Percentiles rank a stretch among this genome's conserved stretches.
Conservation (phyloP, 2,113 vertebrate genomes). For the Xiphophorus couchianus region DNA sequence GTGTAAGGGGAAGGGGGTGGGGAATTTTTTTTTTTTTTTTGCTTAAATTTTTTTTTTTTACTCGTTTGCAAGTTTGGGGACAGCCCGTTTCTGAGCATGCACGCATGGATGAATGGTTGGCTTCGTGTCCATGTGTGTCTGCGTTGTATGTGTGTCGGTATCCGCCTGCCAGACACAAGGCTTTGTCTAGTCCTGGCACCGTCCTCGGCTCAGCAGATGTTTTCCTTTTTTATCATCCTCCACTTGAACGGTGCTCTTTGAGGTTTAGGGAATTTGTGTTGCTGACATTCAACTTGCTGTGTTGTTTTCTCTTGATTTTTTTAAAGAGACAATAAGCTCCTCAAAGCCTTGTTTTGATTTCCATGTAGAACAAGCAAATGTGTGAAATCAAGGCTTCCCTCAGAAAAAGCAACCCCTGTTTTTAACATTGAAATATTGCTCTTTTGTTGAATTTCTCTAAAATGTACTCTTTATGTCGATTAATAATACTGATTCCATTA, state of each 20-base stretch:
- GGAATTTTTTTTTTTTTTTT: constrained; percentile 15
- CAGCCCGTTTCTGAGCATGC: constrained; percentile 57
- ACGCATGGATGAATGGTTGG: constrained; percentile 61
- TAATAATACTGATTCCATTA: neutral
- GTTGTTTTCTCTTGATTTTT: constrained; percentile 57
- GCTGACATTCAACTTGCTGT: constrained; percentile 65
- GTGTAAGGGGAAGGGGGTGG: neutral
- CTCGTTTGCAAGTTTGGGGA: constrained; percentile 69
- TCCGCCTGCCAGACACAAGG: constrained; percentile 78
- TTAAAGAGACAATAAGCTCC: constrained; percentile 40
- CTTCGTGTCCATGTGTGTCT: constrained; percentile 28
- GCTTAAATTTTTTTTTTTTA: constrained; percentile 31
- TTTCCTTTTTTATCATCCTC: constrained; percentile 82
- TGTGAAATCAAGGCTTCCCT: constrained; percentile 17
- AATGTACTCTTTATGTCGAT: neutral
- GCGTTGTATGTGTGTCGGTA: constrained; percentile 59
- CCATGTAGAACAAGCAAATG: neutral
- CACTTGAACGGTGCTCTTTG: constrained; percentile 74
- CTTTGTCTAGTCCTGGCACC: constrained; percentile 83
- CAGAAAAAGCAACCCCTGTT: neutral
- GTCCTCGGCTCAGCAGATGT: constrained; percentile 81
- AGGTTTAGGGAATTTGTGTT: constrained; percentile 72
- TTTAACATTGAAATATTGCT: neutral
- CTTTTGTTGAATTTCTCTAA: neutral
- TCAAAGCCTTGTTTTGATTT: constrained; percentile 32